phyloP scores from a whole-genome alignment of 2,888 invertebrate species.

The Ernsta delagoae region DNA sequence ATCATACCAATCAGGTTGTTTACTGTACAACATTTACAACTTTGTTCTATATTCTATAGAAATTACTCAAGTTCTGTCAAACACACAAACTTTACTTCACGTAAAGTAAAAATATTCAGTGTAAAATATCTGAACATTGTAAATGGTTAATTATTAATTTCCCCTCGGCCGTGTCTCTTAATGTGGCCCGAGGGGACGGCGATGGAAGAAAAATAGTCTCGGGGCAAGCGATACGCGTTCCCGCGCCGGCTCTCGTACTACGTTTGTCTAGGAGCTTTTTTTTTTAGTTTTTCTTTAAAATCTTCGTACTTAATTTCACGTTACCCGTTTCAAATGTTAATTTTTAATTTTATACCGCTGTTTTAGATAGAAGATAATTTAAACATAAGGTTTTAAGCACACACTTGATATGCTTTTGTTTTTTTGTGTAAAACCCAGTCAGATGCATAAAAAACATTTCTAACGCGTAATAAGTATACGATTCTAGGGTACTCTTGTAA shows the following conservation, averaged over 20 bases:
- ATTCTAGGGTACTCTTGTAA: no score
- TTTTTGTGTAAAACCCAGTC: no score
- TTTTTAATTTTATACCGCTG: no score
- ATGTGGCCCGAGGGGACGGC: slow-evolving; percentile 5
- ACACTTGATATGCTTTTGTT: no score
- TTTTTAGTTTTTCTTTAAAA: neutral
- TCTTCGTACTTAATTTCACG: neutral
- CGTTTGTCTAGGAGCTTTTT: neutral
- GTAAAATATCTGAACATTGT: neutral
- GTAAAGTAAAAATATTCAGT: slow-evolving; percentile 4
- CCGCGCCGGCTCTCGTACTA: slow-evolving; percentile 1
- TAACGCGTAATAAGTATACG: no score
- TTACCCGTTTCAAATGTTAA: neutral
- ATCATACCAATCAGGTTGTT: no score
- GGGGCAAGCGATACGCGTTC: neutral
- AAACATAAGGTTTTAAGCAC: no score
- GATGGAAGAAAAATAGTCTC: slow-evolving; percentile 13
- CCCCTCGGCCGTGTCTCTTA: slow-evolving; percentile 8
- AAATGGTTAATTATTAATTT: slow-evolving; percentile 16
- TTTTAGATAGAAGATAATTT: no score
- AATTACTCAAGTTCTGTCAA: neutral
- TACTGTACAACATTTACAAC: no score
- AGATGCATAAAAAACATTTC: no score
- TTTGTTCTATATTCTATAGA: no score
- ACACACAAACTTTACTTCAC: neutral